Conservation (phyloP, 1,140 invertebrate species). For the Drosophila lacertosa region DNA sequence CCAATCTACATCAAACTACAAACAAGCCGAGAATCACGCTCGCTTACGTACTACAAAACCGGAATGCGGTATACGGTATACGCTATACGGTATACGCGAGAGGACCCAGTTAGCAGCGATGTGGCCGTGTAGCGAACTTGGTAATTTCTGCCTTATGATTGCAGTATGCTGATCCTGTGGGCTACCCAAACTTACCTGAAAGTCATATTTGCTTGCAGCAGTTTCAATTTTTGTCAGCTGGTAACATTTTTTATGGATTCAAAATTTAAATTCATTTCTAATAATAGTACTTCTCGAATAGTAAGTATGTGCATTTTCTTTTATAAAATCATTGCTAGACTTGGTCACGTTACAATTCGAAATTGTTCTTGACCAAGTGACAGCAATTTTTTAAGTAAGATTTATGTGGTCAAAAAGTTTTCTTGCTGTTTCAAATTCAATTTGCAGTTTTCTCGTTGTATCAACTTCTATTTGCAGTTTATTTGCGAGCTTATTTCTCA, state of each 20-base stretch:
- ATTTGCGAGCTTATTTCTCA: conserved; percentile 2
- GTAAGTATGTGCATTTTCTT: too few relatives aligned
- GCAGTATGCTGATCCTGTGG: not conserved
- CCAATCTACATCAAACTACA: conserved; percentile 62
- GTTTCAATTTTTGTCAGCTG: not conserved
- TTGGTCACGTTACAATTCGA: too few relatives aligned
- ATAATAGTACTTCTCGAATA: too few relatives aligned
- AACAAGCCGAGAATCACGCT: conserved; percentile 51
- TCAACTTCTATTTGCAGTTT: not conserved
- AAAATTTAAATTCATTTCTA: too few relatives aligned
- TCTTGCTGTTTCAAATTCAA: not conserved
- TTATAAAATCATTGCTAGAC: too few relatives aligned
- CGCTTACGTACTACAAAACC: not conserved
- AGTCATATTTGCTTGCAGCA: too few relatives aligned
- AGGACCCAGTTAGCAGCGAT: not conserved
- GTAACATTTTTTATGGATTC: too few relatives aligned
- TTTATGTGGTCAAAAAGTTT: not conserved
- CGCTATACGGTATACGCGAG: not conserved
- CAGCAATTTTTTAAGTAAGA: not conserved
- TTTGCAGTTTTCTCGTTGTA: not conserved
- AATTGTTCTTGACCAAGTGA: too few relatives aligned
- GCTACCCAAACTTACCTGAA: not conserved
- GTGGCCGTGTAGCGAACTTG: not conserved
- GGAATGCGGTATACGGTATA: not conserved
- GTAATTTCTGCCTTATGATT: not conserved